phyloP scores from a whole-genome alignment of 2,888 invertebrate genomes.

The Tuberolachnus salignus region DNA sequence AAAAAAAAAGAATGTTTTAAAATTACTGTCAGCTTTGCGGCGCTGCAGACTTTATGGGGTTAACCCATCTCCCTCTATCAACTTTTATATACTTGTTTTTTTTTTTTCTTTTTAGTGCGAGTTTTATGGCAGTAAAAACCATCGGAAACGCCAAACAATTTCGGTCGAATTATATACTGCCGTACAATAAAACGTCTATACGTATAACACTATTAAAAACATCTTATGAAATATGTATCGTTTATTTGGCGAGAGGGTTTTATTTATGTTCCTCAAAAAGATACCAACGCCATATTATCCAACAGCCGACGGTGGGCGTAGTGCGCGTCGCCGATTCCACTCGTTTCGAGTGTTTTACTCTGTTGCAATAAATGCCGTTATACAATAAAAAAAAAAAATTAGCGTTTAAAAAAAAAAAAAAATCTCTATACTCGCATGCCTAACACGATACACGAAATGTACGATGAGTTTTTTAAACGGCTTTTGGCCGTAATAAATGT shows the following conservation, averaged over 20 bases:
- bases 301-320: too few relatives aligned
- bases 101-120: constrained; percentile 21
- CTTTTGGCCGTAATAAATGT: too few relatives aligned
- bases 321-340: not conserved
- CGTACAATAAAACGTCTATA: constrained; percentile 42
- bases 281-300: not conserved
- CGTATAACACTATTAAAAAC: constrained; percentile 40
- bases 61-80: constrained; percentile 33
- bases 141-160: constrained; percentile 50
- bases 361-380: not conserved
- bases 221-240: constrained; percentile 45
- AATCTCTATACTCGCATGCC: too few relatives aligned
- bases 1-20: constrained; percentile 34
- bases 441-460: too few relatives aligned
- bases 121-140: constrained; percentile 44
- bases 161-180: constrained; percentile 37
- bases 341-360: not conserved
- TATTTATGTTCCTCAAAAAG: constrained; percentile 15
- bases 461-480: too few relatives aligned
- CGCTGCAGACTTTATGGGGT: constrained; percentile 38
- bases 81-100: not conserved
- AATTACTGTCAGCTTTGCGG: constrained; percentile 34
- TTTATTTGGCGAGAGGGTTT: constrained; percentile 22
- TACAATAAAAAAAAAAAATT: too few relatives aligned
- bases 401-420: too few relatives aligned